These are phyloP conservation scores for Hemicentrotus pulcherrimus DNA, from an alignment of 35 echinoderm and acorn worm species.

Conservation along the genomic window DNA sequence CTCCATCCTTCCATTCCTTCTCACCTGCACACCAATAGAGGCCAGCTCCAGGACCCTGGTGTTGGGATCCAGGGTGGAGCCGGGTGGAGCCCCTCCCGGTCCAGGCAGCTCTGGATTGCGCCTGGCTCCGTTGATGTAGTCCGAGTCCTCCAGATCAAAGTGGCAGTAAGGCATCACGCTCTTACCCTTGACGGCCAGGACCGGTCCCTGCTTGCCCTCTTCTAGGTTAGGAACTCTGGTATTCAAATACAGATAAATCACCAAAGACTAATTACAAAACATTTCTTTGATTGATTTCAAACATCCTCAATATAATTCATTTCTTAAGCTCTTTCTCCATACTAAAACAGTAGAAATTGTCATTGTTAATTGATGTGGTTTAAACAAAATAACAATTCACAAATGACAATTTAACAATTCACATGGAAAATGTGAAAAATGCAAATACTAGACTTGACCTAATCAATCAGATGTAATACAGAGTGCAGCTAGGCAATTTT, in stretches of 20 bases:
- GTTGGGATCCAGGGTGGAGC: constrained; percentile 95
- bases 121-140: constrained; percentile 95
- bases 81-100: constrained; percentile 92
- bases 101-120: constrained; percentile 95
- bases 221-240: constrained; percentile 90
- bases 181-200: constrained; percentile 70
- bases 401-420: too few relatives aligned
- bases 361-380: too few relatives aligned
- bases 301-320: too few relatives aligned
- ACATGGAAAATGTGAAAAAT: too few relatives aligned
- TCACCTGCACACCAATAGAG: constrained; percentile 70
- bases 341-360: too few relatives aligned
- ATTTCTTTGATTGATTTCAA: too few relatives aligned
- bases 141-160: constrained; percentile 98
- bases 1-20: not conserved
- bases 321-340: too few relatives aligned
- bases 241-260: not conserved
- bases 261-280: not conserved
- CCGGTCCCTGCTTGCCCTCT: constrained; percentile 94
- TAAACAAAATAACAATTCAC: too few relatives aligned
- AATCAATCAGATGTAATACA: too few relatives aligned
- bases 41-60: constrained; percentile 95
- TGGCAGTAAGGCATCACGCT: constrained; percentile 99
- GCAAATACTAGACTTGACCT: too few relatives aligned
- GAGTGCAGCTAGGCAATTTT: too few relatives aligned